These are phyloP conservation scores for Cephalopachus bancanus DNA, from an alignment of 2,797 vertebrate species.

Conservation along the genomic window DNA sequence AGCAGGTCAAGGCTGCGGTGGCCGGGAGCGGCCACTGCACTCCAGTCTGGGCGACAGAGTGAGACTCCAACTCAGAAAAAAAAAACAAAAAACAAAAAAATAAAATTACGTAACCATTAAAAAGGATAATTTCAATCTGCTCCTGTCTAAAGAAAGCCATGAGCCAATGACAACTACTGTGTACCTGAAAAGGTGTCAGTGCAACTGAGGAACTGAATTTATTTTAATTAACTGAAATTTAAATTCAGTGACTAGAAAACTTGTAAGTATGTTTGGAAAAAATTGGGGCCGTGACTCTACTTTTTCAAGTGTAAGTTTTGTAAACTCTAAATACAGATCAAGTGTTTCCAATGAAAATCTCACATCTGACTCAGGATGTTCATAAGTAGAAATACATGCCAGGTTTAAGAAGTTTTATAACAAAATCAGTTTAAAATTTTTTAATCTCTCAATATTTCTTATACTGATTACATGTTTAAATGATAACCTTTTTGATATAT, in stretches of 20 bases:
- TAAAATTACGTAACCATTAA: not conserved
- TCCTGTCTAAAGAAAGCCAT: not conserved
- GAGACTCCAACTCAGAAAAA: too few species aligned
- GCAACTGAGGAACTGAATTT: not conserved
- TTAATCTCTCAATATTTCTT: conserved; percentile 5
- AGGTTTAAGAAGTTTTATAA: not conserved
- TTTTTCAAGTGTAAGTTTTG: not conserved
- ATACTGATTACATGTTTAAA: not conserved
- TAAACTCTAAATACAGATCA: conserved; percentile 27
- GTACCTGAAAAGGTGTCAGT: not conserved
- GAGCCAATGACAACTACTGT: not conserved
- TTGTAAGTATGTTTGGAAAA: not conserved
- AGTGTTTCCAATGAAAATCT: conserved; percentile 21
- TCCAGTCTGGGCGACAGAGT: too few species aligned
- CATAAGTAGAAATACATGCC: not conserved
- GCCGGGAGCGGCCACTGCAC: too few species aligned
- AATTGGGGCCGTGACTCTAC: not conserved
- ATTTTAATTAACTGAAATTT: conserved; percentile 43
- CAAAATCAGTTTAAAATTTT: not conserved
- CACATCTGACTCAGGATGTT: not conserved
- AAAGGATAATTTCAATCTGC: not conserved
- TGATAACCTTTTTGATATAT: not conserved
- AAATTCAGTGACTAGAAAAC: not conserved
- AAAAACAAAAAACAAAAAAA: too few species aligned
- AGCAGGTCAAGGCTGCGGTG: too few species aligned